Evolutionary conservation across 2,113 vertebrate species (phyloP), one percentile per base, ranked within the genome.

Genomic region (Oriolus oriolus): DNA sequence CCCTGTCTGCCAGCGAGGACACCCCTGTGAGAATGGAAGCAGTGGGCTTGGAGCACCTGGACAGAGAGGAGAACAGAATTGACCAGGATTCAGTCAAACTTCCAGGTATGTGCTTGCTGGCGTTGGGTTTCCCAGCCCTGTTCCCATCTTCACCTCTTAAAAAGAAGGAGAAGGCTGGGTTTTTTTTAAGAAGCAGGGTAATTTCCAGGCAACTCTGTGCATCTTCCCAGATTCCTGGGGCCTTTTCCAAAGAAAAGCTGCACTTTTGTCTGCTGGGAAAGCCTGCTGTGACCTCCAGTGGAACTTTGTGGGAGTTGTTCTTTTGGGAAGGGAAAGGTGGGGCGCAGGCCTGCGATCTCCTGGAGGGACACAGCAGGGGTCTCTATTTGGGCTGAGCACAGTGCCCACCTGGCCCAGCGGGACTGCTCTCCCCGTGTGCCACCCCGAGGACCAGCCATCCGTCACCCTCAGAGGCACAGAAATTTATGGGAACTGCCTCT

Each of bases 1-100:
- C 99, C 20, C 89, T 99, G 90, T 99, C 99, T 7, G 98, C 98
- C 27, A 98, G 97, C 0, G 96, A 98, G 90, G 98, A 97, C 50
- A 52, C 61, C 27, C 94, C 97, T 1, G 59, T 90, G 96, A 97
- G 90, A 87, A 47, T 83, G 3, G 98, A 98, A 14, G 84, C 82
- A 2, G 97, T 97, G 42, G 95, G 65, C 49, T 87, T 96, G 4
- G 97, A 87, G 41, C 97, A 82, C 54, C 96, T 71, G 63, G 89
- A 63, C 6, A 81, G 90, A 53, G 20, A 89, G 42, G 84, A 97
- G 78, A 42, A 59, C 10, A 56, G 71, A 4, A 85, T 96, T 41
- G 90, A 95, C 39, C 95, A 60, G 7, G 97, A 98, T 33, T 60
- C 41, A 0, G 85, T 96, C 60, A 97, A 96, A 92, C 96, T 98